Evolutionary conservation across 2,888 invertebrate species (phyloP).

Genomic region (Phaedon cochleariae): DNA sequence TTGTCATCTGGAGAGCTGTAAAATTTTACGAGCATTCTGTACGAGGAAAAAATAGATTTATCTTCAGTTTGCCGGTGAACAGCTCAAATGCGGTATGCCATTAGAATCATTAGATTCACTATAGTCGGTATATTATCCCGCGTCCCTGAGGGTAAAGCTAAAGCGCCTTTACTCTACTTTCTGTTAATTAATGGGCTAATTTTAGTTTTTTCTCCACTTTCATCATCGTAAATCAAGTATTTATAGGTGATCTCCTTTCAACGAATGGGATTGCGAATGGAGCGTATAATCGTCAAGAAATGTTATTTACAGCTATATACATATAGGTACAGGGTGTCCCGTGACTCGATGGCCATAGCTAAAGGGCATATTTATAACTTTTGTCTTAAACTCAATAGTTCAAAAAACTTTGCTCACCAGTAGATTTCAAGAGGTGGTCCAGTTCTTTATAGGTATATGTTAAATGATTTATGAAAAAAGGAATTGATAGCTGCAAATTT

Average conservation of each 20-base stretch:
- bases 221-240: not conserved
- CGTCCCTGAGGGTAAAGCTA: slow-evolving; percentile 29
- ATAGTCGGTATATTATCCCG: slow-evolving; percentile 34
- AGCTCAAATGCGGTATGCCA: slow-evolving; percentile 35
- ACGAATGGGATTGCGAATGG: not conserved
- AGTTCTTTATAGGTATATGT: no score
- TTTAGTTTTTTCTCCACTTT: slow-evolving; percentile 20
- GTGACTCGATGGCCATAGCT: no score
- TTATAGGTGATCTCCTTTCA: not conserved
- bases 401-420: no score
- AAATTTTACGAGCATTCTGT: slow-evolving; percentile 39
- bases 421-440: no score
- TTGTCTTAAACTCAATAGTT: no score
- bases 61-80: slow-evolving; percentile 34
- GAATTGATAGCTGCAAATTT: no score
- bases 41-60: slow-evolving; percentile 41
- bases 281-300: no score
- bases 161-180: slow-evolving; percentile 32
- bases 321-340: no score
- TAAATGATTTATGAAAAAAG: no score
- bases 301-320: no score
- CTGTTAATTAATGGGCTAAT: slow-evolving; percentile 30
- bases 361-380: no score
- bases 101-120: slow-evolving; percentile 40
- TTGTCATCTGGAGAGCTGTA: slow-evolving; percentile 43